A percentile compares a stretch with the other conserved stretches of the same genome.
phyloP scores from a whole-genome alignment of 2,797 vertebrate species.

The Neomorphus geoffroyi region DNA sequence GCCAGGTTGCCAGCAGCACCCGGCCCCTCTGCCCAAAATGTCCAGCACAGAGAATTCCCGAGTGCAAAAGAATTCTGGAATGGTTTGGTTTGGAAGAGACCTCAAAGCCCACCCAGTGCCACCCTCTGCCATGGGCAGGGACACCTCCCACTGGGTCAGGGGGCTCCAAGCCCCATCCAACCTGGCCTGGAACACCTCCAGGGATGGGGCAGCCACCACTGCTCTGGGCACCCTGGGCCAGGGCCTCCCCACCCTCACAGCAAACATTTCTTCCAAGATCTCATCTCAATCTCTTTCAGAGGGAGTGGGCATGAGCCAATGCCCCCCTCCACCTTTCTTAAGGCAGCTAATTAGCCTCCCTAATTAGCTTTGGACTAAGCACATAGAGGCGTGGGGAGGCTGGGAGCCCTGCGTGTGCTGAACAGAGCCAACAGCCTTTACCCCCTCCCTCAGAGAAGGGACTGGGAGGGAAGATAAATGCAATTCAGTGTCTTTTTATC shows the following conservation, averaged over 20 bases:
- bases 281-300: no score
- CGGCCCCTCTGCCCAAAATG: neutral
- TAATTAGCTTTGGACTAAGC: neutral
- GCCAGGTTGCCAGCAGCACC: neutral
- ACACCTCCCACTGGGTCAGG: no score
- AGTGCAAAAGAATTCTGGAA: neutral
- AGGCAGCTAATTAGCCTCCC: neutral
- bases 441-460: neutral
- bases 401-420: rapidly evolving
- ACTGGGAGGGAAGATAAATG: neutral
- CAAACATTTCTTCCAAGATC: no score
- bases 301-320: rapidly evolving
- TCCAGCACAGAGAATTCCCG: neutral
- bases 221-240: no score
- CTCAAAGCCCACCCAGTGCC: no score
- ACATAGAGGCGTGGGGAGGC: neutral
- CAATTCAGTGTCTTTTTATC: neutral
- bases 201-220: no score
- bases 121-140: no score
- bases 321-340: neutral
- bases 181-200: no score
- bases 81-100: no score
- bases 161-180: no score
- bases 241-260: no score
- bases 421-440: rapidly evolving